Base-by-base conservation (phyloP, 2,113 vertebrate genomes). In the Antechinus stuartii region DNA sequence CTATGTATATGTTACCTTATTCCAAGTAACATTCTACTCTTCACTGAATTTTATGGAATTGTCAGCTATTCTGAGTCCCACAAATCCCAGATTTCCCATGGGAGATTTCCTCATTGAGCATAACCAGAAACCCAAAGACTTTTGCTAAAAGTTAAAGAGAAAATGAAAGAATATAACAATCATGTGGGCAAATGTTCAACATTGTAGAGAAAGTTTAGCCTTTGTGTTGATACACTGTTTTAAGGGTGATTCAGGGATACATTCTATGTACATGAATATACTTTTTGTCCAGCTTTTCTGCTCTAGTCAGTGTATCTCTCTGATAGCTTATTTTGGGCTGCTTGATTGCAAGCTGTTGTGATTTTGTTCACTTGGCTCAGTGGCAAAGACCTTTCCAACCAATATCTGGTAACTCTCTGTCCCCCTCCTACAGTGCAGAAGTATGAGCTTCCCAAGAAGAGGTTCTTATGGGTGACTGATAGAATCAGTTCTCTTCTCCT, bases 311-410 rank as follows among this genome's bases (percentile, higher is more conserved):
- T 95, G 92, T 92, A 49, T 84, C 57, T 92, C 14, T 19, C 95
- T 90, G 35, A 89, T 1, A 54, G 30, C 5, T 76, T 2, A 24
- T 96, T 30, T 84, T 91, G 8, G 84, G 14, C 49, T 61, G 61
- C 91, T 94, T 95, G 42, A 91, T 93, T 92, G 14, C 27, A 84
- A n/a, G 8, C 89, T 26, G 57, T 92, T 54, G 93, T 46, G 91
- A 91, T 96, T 61, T 92, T 97, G 93, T 91, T 92, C 27, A 91
- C 54, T 95, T 61, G 52, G 91, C 26, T 94, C 94, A n/a, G 94
- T 56, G 93, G 24, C 89, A 52, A 47, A 96, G 54, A 90, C n/a
- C 84, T 49, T 91, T 52, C 30, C 95, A 53, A 61, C 5, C 56
- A n/a, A 35, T 35, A 49, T 92, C 14, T 27, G 68, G 49, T 89